A percentile compares a stretch with the other conserved stretches of the same genome.
These are phyloP conservation scores for Cryptophagus acutangulus DNA, from an alignment of 2,888 invertebrate genomes.

Conservation along the genomic window DNA sequence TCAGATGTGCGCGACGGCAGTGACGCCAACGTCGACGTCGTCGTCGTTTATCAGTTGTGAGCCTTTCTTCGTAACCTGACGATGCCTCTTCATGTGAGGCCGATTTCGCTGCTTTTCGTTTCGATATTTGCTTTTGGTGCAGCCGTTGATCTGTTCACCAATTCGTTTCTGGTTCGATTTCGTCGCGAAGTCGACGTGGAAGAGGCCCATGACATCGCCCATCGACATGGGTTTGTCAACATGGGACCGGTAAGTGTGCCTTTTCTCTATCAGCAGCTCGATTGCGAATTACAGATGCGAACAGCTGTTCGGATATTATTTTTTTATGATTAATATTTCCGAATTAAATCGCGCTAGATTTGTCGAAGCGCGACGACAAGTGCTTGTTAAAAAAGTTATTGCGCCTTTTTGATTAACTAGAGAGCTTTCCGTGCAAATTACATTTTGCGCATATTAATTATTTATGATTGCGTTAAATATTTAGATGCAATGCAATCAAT, in stretches of 20 bases:
- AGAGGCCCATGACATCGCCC: conserved; percentile 76
- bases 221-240: conserved; percentile 88
- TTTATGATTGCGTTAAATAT: too few species aligned
- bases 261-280: not conserved
- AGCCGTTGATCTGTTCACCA: conserved; percentile 79
- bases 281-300: conserved; percentile 2
- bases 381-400: too few species aligned
- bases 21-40: conserved; percentile 22
- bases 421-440: too few species aligned
- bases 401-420: too few species aligned
- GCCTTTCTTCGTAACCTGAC: conserved; percentile 28
- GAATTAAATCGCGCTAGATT: not conserved
- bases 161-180: conserved; percentile 90
- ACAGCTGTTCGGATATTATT: not conserved
- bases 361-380: not conserved
- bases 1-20: conserved; percentile 34
- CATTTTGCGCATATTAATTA: too few species aligned
- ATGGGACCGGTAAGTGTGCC: conserved; percentile 93
- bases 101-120: conserved; percentile 28
- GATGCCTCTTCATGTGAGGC: conserved; percentile 44
- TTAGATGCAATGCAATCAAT: too few species aligned
- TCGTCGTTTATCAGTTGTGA: conserved; percentile 26
- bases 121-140: conserved; percentile 32
- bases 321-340: not conserved
- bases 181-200: conserved; percentile 70